Evolutionary conservation across 2,113 vertebrate genomes (phyloP).

Genomic region (Crotalus viridis): DNA sequence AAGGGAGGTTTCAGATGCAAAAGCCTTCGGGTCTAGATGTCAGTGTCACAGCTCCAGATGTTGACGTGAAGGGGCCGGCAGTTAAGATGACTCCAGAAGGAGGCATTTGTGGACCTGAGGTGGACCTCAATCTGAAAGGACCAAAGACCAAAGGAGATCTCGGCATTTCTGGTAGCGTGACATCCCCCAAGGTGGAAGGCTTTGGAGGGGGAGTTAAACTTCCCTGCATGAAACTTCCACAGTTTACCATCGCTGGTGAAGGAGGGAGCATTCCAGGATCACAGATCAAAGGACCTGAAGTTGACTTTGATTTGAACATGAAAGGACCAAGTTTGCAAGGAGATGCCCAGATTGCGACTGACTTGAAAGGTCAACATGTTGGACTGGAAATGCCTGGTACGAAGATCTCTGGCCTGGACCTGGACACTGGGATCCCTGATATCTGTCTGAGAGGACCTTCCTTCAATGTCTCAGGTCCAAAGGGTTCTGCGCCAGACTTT

Average conservation of each 20-base stretch:
- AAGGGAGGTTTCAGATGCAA: slow-evolving; percentile 58
- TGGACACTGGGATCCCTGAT: slow-evolving; percentile 34
- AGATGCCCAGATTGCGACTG: rapidly evolving
- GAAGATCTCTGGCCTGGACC: not conserved
- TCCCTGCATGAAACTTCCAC: slow-evolving; percentile 68
- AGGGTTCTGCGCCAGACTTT: not conserved
- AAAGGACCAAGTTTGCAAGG: slow-evolving; percentile 59
- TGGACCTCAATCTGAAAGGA: slow-evolving; percentile 68
- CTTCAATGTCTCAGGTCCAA: not conserved
- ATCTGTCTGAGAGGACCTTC: slow-evolving; percentile 57
- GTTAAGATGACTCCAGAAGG: slow-evolving; percentile 47
- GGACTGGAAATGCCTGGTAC: not conserved
- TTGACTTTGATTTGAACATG: slow-evolving; percentile 35
- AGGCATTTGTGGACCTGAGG: not conserved
- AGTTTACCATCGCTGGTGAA: slow-evolving; percentile 56
- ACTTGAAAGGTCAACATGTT: not conserved
- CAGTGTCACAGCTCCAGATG: not conserved
- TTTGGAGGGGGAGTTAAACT: slow-evolving; percentile 64
- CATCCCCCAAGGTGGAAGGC: slow-evolving; percentile 56
- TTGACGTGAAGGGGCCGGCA: slow-evolving; percentile 41
- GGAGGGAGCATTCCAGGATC: slow-evolving; percentile 42
- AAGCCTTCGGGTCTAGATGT: not conserved
- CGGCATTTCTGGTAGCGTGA: slow-evolving; percentile 41
- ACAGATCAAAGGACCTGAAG: slow-evolving; percentile 14
- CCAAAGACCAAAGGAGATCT: slow-evolving; percentile 70